A percentile compares a stretch with the other conserved stretches of the same genome.
Conservation (phyloP, 2,113 vertebrate genomes). For the Corythaeola cristata region DNA sequence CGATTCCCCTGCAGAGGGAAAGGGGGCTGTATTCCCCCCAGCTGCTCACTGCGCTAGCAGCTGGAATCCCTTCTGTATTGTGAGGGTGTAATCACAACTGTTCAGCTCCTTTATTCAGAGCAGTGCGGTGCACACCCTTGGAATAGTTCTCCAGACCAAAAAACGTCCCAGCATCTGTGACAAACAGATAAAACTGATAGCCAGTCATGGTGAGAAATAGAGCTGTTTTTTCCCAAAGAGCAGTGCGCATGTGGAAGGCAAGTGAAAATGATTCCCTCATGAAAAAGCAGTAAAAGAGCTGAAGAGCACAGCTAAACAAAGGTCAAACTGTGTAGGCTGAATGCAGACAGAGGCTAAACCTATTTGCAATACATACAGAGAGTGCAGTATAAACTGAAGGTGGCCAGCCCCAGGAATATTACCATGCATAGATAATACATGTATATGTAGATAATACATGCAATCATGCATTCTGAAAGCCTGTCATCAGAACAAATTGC, state of each 20-base stretch:
- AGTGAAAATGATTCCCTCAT: not conserved
- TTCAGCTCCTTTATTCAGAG: not conserved
- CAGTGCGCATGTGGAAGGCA: not conserved
- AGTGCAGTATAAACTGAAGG: not conserved
- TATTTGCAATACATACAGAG: not conserved
- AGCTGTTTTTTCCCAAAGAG: not conserved
- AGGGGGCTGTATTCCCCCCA: not conserved
- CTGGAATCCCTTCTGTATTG: too few species aligned
- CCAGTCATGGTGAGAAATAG: not conserved
- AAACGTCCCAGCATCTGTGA: not conserved
- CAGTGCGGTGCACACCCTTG: not conserved
- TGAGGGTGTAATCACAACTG: not conserved
- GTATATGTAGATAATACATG: not conserved
- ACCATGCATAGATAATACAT: not conserved
- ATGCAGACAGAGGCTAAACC: not conserved
- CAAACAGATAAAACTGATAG: not conserved
- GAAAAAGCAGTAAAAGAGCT: constrained; percentile 19
- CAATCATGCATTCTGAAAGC: not conserved
- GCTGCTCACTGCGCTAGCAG: not conserved
- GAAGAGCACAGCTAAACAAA: not conserved
- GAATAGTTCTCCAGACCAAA: not conserved
- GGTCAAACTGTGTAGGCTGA: not conserved
- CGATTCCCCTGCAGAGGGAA: not conserved
- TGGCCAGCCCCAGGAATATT: not conserved
- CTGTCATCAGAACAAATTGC: not conserved